Base-by-base conservation (phyloP, 2,113 vertebrate species). In the Petroica traversi region DNA sequence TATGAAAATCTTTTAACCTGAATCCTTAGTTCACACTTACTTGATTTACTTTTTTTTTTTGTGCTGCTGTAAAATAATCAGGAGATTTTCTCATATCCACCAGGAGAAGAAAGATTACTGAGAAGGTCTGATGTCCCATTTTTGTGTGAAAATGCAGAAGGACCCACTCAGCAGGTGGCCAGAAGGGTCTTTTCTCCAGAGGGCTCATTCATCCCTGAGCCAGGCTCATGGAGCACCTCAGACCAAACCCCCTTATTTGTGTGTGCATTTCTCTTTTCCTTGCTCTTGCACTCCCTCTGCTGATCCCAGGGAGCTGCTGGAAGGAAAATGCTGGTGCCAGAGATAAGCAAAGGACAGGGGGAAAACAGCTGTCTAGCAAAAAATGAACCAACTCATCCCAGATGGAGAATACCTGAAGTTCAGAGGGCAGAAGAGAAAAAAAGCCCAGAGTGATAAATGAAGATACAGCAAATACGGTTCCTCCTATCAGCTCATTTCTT, bases 281-380 rank as follows among this genome's bases (percentile, higher is more conserved):
- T 91, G 85, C 94, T 95, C 95, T 94, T 83, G 94, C 69, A 15
- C 96, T 85, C 95, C 94, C 96, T 96, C 95, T 97, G 93, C 95
- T 69, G 92, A 85, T 67, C 67, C 17, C 18, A 62, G 28, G 13
- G 34, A 49, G 69, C n/a, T 36, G 2, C 25, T 25, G 11, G 34
- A 62, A 19, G n/a, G 64, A 74, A 83, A 77, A 57, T 22, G 19
- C 25, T 76, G 54, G 24, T 68, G n/a, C 16, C 29, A 40, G 66
- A 64, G 18, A 26, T 41, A 28, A 55, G 15, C 13, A 24, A 82
- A 89, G 8, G 4, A 4, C 13, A 41, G 58, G 14, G 23, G 28
- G 6, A 28, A 62, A 93, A 25, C 3, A 69, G 29, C 22, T 78
- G 12, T 19, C 33, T 0, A 51, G 38, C 11, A 68, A 67, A 82